Conservation (phyloP, 2,888 invertebrate species). For the Anaspis maculata region DNA sequence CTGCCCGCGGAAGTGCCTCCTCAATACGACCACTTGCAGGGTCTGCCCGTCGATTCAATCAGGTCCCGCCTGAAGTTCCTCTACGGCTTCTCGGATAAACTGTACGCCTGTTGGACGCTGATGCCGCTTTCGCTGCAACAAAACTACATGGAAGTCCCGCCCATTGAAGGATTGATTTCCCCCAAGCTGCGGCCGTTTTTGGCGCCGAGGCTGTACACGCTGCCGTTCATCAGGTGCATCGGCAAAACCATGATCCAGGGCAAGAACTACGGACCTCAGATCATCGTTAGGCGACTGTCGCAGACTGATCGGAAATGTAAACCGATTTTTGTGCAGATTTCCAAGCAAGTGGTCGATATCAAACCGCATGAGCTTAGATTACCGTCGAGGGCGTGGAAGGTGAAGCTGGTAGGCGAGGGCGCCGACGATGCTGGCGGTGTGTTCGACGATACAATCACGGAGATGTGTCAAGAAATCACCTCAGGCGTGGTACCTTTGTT, state of each 20-base stretch:
- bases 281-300: conserved; percentile 52
- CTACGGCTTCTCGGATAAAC: conserved; percentile 53
- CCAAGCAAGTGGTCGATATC: conserved; percentile 53
- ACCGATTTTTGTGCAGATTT: conserved; percentile 55
- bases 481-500: conserved; percentile 50
- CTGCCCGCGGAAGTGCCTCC: conserved; percentile 48
- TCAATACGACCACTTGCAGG: conserved; percentile 49
- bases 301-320: conserved; percentile 50
- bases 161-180: conserved; percentile 40
- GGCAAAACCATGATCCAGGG: conserved; percentile 61
- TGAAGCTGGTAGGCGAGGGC: conserved; percentile 56
- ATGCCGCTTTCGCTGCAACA: conserved; percentile 44
- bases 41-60: conserved; percentile 44
- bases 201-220: conserved; percentile 52
- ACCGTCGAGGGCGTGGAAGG: conserved; percentile 59
- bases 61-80: conserved; percentile 49
- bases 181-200: conserved; percentile 46
- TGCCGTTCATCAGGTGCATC: conserved; percentile 54
- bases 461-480: conserved; percentile 58
- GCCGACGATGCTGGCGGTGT: conserved; percentile 63
- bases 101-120: conserved; percentile 52
- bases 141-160: conserved; percentile 37
- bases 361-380: conserved; percentile 50
- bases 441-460: conserved; percentile 61
- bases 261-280: conserved; percentile 57